phyloP scores from a whole-genome alignment of 2,113 vertebrate genomes.

The Chaetops frenatus region DNA sequence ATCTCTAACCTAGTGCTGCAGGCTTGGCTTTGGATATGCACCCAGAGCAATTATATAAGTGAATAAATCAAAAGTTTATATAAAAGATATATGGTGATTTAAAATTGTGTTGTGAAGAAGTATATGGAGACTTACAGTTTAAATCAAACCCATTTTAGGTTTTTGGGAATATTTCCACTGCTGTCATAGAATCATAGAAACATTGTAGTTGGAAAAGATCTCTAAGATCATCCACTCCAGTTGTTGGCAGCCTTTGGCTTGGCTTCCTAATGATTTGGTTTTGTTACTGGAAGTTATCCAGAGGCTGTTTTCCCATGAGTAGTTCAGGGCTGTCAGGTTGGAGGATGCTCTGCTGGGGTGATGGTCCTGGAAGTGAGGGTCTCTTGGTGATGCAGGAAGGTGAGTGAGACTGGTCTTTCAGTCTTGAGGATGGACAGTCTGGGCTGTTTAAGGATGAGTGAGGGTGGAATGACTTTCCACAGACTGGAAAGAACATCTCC shows the following conservation, averaged over 20 bases:
- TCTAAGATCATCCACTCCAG: background rate
- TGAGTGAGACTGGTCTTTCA: background rate
- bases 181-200: background rate
- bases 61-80: background rate
- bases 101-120: background rate
- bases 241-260: background rate
- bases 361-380: background rate
- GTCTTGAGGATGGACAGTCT: background rate
- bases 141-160: background rate
- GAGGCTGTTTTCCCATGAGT: rapidly evolving
- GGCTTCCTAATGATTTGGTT: background rate
- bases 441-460: background rate
- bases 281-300: background rate
- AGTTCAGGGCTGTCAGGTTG: background rate
- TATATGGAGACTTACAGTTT: background rate
- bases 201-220: background rate
- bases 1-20: background rate
- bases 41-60: background rate
- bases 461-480: background rate
- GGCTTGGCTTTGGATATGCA: background rate
- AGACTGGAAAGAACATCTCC: background rate
- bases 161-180: background rate
- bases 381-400: background rate
- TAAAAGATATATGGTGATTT: background rate
- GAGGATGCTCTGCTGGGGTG: background rate